Percentiles rank a stretch among this genome's conserved stretches.
Conservation (phyloP, 2,888 invertebrate species). For the Temnothorax rugatulus region DNA sequence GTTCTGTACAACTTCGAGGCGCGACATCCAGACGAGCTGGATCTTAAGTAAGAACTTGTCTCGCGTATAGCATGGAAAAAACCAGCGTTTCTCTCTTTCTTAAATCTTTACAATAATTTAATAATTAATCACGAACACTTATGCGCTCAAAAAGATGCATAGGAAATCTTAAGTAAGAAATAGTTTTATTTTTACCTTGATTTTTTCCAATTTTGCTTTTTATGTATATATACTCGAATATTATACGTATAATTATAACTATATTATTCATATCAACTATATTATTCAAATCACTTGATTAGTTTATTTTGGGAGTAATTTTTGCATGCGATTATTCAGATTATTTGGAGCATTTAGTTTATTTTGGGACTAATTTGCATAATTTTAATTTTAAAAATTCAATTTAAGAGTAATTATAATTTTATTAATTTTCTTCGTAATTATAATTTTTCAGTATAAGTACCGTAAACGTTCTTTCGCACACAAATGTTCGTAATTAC, state of each 20-base stretch:
- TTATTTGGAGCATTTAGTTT: neutral
- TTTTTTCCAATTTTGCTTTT: neutral
- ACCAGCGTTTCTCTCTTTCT: neutral
- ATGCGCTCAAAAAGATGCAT: neutral
- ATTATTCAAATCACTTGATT: neutral
- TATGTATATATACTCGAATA: neutral
- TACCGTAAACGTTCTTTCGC: neutral
- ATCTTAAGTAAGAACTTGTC: constrained; percentile 90
- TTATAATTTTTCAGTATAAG: neutral
- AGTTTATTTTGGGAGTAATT: neutral
- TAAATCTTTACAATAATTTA: neutral
- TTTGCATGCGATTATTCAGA: neutral
- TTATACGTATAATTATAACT: neutral
- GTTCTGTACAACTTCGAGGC: constrained; percentile 98
- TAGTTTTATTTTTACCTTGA: neutral
- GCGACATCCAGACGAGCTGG: constrained; percentile 96
- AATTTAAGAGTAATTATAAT: neutral
- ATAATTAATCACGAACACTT: neutral
- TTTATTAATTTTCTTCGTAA: neutral
- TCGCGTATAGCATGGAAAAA: neutral
- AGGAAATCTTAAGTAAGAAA: neutral
- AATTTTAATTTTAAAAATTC: neutral
- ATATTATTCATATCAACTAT: neutral
- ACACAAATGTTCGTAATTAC: neutral
- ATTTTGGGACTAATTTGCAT: neutral